Evolutionary conservation across 2,113 vertebrate species (phyloP).

Genomic region (Sarotherodon lohbergeri): DNA sequence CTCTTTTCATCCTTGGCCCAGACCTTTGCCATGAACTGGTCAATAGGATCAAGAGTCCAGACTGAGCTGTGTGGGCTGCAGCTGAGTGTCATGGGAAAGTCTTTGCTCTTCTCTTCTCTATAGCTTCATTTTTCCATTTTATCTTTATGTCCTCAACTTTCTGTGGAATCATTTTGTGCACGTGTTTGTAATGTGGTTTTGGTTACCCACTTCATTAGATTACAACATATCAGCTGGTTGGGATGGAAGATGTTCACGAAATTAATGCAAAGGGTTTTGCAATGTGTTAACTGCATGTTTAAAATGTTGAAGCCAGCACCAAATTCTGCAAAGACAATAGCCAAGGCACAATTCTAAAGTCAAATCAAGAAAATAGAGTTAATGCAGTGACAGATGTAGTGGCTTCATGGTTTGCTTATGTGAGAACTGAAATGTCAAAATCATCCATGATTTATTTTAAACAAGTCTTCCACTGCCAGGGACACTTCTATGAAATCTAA

Average conservation of each 20-base stretch:
- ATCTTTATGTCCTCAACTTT: not conserved
- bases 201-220: not conserved
- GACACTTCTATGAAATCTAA: not conserved
- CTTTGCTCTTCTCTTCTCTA: not conserved
- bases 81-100: constrained; percentile 62
- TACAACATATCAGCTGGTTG: not conserved
- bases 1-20: constrained; percentile 54
- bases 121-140: not conserved
- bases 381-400: not conserved
- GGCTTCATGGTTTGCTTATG: not conserved
- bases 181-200: not conserved
- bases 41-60: constrained; percentile 44
- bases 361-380: not conserved
- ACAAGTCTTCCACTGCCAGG: not conserved
- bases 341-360: not conserved
- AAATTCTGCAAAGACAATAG: not conserved
- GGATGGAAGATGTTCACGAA: not conserved
- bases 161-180: not conserved
- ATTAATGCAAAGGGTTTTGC: not conserved
- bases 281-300: not conserved
- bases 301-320: not conserved
- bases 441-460: constrained; percentile 31
- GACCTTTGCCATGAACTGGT: constrained; percentile 59
- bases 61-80: constrained; percentile 48
- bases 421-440: not conserved